Conservation (phyloP, 2,113 vertebrate species). For the Trachemys scripta region DNA sequence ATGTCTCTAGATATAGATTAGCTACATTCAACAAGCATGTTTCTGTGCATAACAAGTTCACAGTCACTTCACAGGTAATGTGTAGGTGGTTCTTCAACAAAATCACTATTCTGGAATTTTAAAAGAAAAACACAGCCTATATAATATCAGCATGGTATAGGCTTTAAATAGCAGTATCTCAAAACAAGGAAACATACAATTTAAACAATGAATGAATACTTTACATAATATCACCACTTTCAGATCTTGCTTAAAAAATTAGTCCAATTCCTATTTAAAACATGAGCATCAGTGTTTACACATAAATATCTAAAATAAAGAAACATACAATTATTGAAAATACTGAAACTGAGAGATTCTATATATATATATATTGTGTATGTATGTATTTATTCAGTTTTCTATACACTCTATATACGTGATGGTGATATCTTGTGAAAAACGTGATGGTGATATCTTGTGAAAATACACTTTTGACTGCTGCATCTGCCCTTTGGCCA, state of each 20-base stretch:
- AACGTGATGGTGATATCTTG: neutral
- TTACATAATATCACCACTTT: neutral
- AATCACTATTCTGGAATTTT: neutral
- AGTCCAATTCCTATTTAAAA: neutral
- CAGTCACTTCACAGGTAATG: neutral
- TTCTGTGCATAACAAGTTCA: neutral
- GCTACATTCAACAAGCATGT: neutral
- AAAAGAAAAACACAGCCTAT: neutral
- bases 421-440: neutral
- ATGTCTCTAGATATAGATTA: neutral
- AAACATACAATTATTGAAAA: neutral
- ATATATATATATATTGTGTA: neutral
- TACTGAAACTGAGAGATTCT: neutral
- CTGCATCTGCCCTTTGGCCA: slow-evolving; percentile 53
- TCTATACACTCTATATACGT: neutral
- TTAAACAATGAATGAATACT: neutral
- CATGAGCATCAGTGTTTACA: neutral
- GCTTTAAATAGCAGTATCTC: slow-evolving; percentile 2
- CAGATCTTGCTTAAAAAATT: neutral
- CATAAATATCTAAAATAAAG: neutral
- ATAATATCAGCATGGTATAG: neutral
- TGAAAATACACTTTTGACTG: slow-evolving; percentile 66
- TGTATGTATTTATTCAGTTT: neutral
- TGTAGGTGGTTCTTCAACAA: neutral
- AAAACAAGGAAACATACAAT: slow-evolving; percentile 12